phyloP scores from a whole-genome alignment of 1,140 invertebrate species.

The Vanessa tameamea region DNA sequence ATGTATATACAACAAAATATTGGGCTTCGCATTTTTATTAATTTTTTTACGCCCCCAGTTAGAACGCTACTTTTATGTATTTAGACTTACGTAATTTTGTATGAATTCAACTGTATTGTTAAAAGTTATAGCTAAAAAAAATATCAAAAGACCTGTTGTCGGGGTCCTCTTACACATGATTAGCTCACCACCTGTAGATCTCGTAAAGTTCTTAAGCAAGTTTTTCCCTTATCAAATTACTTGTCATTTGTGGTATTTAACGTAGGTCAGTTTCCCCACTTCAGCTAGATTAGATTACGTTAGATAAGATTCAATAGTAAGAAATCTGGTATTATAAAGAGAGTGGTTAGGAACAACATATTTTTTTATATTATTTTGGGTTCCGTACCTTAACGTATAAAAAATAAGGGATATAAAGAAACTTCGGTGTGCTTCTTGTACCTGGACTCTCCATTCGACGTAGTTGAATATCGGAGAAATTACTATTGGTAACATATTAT shows the following conservation, averaged over 20 bases:
- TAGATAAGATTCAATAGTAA: conserved; percentile 48
- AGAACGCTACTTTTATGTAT: no score
- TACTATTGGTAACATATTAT: no score
- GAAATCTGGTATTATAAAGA: background rate
- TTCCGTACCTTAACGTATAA: background rate
- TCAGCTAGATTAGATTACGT: conserved; percentile 65
- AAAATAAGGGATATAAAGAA: background rate
- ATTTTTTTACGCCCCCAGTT: no score
- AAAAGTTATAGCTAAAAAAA: background rate
- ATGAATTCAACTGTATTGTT: background rate
- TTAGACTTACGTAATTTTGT: no score
- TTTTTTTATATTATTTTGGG: no score
- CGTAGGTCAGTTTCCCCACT: conserved; percentile 68
- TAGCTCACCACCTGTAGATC: background rate
- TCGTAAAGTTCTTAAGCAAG: conserved; percentile 51
- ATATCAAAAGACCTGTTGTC: background rate
- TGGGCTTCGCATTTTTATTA: no score
- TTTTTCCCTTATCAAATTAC: conserved; percentile 58
- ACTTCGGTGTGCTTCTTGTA: no score
- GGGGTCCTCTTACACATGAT: background rate
- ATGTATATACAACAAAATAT: no score
- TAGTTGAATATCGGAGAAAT: no score
- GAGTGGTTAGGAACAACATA: no score
- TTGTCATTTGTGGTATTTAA: conserved; percentile 50
- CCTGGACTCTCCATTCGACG: no score